phyloP scores from a whole-genome alignment of 2,888 invertebrate species.

The Sarcophaga variegata region DNA sequence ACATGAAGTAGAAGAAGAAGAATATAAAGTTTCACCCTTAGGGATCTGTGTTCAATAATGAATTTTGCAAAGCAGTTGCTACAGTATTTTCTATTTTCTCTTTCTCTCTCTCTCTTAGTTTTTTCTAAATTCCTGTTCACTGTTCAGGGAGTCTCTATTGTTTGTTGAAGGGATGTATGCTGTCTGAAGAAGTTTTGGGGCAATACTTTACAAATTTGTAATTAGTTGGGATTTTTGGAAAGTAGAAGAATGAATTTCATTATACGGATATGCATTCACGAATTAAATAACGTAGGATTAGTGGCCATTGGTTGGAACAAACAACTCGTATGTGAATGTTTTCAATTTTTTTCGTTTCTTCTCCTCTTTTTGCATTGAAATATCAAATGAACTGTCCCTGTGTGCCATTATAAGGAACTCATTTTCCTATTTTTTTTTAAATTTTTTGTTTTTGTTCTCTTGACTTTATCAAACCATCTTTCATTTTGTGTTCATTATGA shows the following conservation, averaged over 20 bases:
- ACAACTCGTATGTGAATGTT: too few species aligned
- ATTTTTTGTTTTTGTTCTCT: not conserved
- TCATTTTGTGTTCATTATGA: constrained; percentile 8
- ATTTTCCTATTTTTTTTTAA: constrained; percentile 7
- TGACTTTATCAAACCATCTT: constrained; percentile 11
- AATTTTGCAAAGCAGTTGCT: constrained; percentile 22
- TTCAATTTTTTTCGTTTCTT: not conserved
- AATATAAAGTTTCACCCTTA: constrained; percentile 20
- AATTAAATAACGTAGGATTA: not conserved
- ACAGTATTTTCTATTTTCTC: not conserved
- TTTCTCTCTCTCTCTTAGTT: too few species aligned
- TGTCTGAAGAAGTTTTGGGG: not conserved
- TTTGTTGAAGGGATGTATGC: not conserved
- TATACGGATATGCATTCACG: too few species aligned
- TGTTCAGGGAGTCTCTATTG: not conserved
- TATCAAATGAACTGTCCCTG: too few species aligned
- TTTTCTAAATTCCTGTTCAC: not conserved
- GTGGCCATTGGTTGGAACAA: not conserved
- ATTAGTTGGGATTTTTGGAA: not conserved
- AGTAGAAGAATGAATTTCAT: too few species aligned
- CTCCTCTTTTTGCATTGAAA: too few species aligned
- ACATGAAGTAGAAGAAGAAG: not conserved
- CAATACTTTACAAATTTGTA: not conserved
- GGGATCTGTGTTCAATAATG: constrained; percentile 49
- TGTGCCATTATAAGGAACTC: not conserved